These are phyloP conservation scores for Phrixothrix hirtus DNA, from an alignment of 2,888 invertebrate species.

Conservation along the genomic window DNA sequence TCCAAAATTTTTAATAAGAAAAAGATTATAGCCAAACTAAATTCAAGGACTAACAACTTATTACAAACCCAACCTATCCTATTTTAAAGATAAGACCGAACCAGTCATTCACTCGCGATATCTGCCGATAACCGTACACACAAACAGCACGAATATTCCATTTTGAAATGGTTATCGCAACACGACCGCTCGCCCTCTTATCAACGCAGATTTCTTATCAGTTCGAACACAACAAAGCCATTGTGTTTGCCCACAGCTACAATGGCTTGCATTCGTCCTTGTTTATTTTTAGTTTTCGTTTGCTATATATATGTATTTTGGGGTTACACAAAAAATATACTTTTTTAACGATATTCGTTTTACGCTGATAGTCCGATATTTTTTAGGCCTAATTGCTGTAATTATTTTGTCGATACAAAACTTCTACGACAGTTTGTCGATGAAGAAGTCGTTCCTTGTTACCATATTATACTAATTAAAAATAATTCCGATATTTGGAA, in stretches of 20 bases:
- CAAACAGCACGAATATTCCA: conserved; percentile 58
- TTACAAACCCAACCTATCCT: conserved; percentile 32
- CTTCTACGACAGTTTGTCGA: no score
- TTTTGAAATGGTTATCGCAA: conserved; percentile 55
- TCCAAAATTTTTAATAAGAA: conserved; percentile 1
- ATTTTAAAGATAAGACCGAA: conserved; percentile 34
- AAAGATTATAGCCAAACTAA: conserved; percentile 13
- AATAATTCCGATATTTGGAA: no score
- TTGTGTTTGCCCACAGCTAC: conserved; percentile 40
- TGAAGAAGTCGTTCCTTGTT: no score
- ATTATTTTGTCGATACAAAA: no score
- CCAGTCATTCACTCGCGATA: conserved; percentile 51
- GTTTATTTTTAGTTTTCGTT: conserved; percentile 21
- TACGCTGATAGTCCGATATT: no score
- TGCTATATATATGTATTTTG: conserved; percentile 7
- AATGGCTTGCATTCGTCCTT: conserved; percentile 20
- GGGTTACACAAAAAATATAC: neutral
- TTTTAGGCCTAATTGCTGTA: no score
- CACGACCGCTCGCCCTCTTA: conserved; percentile 51
- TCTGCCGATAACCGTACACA: conserved; percentile 49
- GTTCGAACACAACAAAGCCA: conserved; percentile 51
- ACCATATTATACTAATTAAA: no score
- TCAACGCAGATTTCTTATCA: conserved; percentile 52
- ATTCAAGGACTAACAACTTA: conserved; percentile 31
- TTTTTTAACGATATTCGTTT: no score